A percentile compares a stretch with the other conserved stretches of the same genome.
phyloP scores from a whole-genome alignment of 2,888 invertebrate species.

The Lagria hirta region DNA sequence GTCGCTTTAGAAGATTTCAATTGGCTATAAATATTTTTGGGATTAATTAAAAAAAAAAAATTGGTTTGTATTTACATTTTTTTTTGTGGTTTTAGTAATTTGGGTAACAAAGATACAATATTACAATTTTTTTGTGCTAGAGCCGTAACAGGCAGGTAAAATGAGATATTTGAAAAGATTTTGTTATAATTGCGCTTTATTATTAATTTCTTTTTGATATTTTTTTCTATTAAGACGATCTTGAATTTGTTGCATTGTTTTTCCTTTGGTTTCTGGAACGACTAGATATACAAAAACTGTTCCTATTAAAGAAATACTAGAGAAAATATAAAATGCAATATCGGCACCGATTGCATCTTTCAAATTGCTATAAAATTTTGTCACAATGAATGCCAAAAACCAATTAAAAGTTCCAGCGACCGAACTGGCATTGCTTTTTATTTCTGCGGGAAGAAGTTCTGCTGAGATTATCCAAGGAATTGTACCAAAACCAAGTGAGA shows the following conservation, averaged over 20 bases:
- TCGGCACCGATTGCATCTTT: conserved; percentile 61
- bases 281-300: conserved; percentile 59
- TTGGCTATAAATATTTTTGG: too few relatives aligned
- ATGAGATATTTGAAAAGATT: too few relatives aligned
- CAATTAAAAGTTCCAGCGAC: conserved; percentile 82
- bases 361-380: conserved; percentile 68
- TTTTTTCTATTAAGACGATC: conserved; percentile 10
- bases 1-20: too few relatives aligned
- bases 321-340: conserved; percentile 75
- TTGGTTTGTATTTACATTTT: too few relatives aligned
- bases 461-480: conserved; percentile 86
- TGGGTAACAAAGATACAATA: too few relatives aligned
- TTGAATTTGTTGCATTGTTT: conserved; percentile 23
- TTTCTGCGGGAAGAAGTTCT: conserved; percentile 78
- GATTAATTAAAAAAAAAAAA: too few relatives aligned
- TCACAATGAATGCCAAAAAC: conserved; percentile 78
- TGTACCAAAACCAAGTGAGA: conserved; percentile 73
- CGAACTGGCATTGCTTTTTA: conserved; percentile 75
- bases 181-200: conserved; percentile 8
- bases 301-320: conserved; percentile 65
- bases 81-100: too few relatives aligned
- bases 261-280: conserved; percentile 40
- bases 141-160: too few relatives aligned
- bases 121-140: too few relatives aligned
- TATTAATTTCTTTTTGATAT: conserved; percentile 7